Evolutionary conservation across 2,888 invertebrate species (phyloP), one percentile per base, ranked within the genome.

Genomic region (Machimus atricapillus): DNA sequence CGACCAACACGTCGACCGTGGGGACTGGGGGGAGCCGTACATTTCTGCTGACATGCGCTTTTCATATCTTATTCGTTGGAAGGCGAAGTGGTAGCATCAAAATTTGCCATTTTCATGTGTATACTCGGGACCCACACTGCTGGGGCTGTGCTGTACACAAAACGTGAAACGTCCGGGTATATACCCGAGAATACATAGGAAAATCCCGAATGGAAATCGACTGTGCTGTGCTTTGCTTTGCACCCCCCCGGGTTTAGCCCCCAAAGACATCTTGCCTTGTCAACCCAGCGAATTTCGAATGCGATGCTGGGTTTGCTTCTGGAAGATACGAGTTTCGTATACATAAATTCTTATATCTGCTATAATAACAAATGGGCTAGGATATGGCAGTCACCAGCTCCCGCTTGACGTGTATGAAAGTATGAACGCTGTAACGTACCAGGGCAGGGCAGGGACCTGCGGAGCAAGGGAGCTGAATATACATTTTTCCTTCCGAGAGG

Each of bases 261-360:
- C 85, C 85, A 46, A 40, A 74, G 40, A 86, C 85, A 86, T 88
- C 78, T 88, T 79, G 78, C 79, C 86, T 83, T 88, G 87, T 87
- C 87, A 88, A 88, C 87, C 81, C 81, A 76, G 46, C 78, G 73
- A 77, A 86, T 77, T 85, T 77, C 34, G 77, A 77, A 86, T 86
- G 76, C 46, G 86, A 52, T 27, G 86, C 52, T 86, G 86, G 86
- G 76, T n/a, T 46, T 86, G 56, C 40, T 74, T 46, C 40, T 74
- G 58, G 31, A 73, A 46, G 66, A 66, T 66, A 83, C 73, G 43
- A 37, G 43, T 16, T 2, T 27, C 43, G 37, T 46, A 66, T 74
- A 74, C 46, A 73, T 85, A 74, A 46, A 85, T 74, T 27, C 46
- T 46, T 74, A 85, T 85, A 85, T 85, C 82, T 82, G 58, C 34